Evolutionary conservation across 2,113 vertebrate species (phyloP), one percentile per base, ranked within the genome.

Genomic region (Paradoxurus hermaphroditus): DNA sequence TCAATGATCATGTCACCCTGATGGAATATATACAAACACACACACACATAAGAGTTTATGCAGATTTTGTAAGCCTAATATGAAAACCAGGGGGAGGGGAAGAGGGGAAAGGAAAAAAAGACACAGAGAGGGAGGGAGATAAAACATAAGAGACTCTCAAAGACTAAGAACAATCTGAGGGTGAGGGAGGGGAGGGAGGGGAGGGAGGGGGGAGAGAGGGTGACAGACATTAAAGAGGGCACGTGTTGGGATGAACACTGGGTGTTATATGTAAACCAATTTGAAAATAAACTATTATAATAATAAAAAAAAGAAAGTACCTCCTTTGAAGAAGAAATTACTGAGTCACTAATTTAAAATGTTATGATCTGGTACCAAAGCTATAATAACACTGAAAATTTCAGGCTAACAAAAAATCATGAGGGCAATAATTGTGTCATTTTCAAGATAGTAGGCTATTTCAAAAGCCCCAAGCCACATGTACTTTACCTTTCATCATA

Each of bases 271-370:
- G n/a, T n/a, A n/a, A n/a, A n/a, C n/a, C n/a, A n/a, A n/a, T n/a
- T n/a, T n/a, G n/a, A n/a, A n/a, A n/a, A n/a, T n/a, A n/a, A n/a
- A n/a, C n/a, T n/a, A n/a, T n/a, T n/a, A n/a, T n/a, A n/a, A n/a
- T n/a, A n/a, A n/a, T n/a, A n/a, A n/a, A n/a, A n/a, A n/a, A n/a
- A 87, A 93, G 41, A 91, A 93, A 29, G 15, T 75, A 65, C 16
- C 65, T 96, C 14, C 68, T 78, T 93, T 89, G 44, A 90, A 97
- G 67, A 95, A 78, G 36, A 89, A 94, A 91, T 95, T 93, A 95
- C 63, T 19, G 85, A 97, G 56, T 96, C 88, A 73, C 23, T 97
- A 63, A 95, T 94, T 90, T 94, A 93, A 96, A 90, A 86, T 78
- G 95, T 59, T 95, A 91, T 95, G 75, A 91, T 44, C 78, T 95